Conservation (phyloP, 2,888 invertebrate species). For the Andrena camellia region DNA sequence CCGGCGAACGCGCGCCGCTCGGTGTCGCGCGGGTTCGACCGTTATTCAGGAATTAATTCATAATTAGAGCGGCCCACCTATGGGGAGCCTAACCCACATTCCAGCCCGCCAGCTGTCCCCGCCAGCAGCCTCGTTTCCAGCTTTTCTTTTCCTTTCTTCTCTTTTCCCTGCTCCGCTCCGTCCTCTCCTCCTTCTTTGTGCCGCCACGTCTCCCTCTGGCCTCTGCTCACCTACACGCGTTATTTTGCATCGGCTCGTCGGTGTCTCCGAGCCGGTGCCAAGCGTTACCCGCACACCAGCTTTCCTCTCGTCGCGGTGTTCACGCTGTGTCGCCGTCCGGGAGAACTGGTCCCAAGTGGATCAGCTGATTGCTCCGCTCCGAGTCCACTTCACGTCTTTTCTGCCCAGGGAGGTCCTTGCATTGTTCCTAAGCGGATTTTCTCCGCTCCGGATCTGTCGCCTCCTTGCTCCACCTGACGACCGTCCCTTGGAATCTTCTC, state of each 20-base stretch:
- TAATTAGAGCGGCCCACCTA: slow-evolving; percentile 83
- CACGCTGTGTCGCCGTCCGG: slow-evolving; percentile 19
- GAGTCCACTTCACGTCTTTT: slow-evolving; percentile 17
- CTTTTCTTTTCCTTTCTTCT: slow-evolving; percentile 64
- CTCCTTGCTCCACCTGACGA: slow-evolving; percentile 2
- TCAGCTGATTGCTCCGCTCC: slow-evolving; percentile 47
- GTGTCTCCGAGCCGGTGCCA: not conserved
- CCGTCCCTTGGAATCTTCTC: not conserved
- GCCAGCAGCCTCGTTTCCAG: slow-evolving; percentile 67
- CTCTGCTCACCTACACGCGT: slow-evolving; percentile 72
- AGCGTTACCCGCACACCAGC: slow-evolving; percentile 30
- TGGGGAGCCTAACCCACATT: slow-evolving; percentile 81
- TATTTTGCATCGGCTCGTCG: slow-evolving; percentile 60
- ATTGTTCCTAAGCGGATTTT: slow-evolving; percentile 50
- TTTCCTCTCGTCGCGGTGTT: slow-evolving; percentile 8
- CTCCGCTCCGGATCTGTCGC: not conserved
- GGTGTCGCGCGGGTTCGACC: slow-evolving; percentile 79
- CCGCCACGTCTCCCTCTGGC: slow-evolving; percentile 38
- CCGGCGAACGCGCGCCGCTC: slow-evolving; percentile 51
- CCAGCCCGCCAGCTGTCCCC: slow-evolving; percentile 80
- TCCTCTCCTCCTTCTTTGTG: slow-evolving; percentile 3
- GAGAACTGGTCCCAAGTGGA: slow-evolving; percentile 59
- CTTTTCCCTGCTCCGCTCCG: slow-evolving; percentile 9
- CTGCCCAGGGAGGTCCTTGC: slow-evolving; percentile 25
- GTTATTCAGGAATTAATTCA: slow-evolving; percentile 84